These are phyloP conservation scores for Zaprionus vittiger DNA, from an alignment of 1,140 invertebrate genomes.

Conservation along the genomic window DNA sequence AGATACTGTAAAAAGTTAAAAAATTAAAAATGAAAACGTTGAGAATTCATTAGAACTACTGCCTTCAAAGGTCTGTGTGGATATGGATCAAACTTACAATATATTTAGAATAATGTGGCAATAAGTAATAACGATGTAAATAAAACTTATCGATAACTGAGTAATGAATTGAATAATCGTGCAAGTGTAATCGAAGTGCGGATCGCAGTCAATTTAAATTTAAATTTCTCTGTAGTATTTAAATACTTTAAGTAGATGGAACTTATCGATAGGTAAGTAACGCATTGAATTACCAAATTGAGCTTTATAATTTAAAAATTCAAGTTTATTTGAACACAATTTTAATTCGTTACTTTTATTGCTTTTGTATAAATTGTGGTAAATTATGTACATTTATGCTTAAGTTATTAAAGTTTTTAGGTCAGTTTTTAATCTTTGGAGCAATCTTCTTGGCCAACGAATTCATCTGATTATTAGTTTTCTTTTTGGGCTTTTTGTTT, in stretches of 20 bases:
- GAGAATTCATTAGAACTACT: background rate
- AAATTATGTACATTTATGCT: constrained; percentile 28
- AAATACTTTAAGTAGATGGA: too few species aligned
- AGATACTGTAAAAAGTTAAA: constrained; percentile 12
- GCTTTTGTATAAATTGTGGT: background rate
- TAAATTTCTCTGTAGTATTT: too few species aligned
- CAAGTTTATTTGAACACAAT: background rate
- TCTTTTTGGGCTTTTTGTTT: constrained; percentile 74
- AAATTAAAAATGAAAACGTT: constrained; percentile 6
- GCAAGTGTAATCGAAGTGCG: too few species aligned
- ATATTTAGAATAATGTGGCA: background rate
- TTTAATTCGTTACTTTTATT: constrained; percentile 3
- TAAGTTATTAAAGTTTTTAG: constrained; percentile 8
- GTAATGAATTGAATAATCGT: background rate
- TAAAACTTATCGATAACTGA: background rate
- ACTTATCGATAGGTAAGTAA: background rate
- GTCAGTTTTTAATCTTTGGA: constrained; percentile 56
- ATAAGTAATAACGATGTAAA: background rate
- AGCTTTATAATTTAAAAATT: background rate
- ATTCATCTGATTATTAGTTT: constrained; percentile 49
- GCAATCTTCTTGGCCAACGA: constrained; percentile 81
- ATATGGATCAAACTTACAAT: too few species aligned
- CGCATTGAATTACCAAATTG: too few species aligned
- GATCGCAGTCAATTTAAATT: too few species aligned
- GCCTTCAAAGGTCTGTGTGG: background rate